Base-by-base conservation (phyloP, 2,113 vertebrate species). In the Thunnus maccoyii region DNA sequence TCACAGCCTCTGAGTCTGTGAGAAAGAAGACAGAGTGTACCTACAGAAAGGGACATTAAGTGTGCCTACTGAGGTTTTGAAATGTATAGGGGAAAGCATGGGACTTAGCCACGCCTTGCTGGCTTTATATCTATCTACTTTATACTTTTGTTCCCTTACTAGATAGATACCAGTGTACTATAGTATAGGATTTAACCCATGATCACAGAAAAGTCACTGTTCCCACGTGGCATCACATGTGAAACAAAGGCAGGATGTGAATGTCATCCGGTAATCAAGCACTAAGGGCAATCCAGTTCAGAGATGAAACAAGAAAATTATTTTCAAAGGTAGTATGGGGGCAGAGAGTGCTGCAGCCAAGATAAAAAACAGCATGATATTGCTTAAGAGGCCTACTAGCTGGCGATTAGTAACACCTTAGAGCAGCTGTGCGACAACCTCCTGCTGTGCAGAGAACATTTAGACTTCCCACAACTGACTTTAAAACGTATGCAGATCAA, bases 401-500 rank as follows among this genome's bases (percentile, higher is more conserved):
- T 69, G 60, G 68, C 20, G 11, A 80, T 72, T 80, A 61, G 54
- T 72, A 79, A 47, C n/a, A 71, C 50, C 65, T 41, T 22, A 0
- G 1, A 78, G 85, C 10, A 82, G 82, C 73, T 74, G 20, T 56
- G 32, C 2, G 36, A 84, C 70, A 55, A 60, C 30, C 68, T 36
- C 80, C 80, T 18, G 55, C 55, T 64, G 84, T n/a, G 80, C 20
- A 48, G 10, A 69, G 41, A 73, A 72, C 72, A 73, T 75, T 83
- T 63, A 65, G 51, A 65, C 10, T 84, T 83, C 63, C 52, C 48
- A 74, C 18, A 3, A 52, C 41, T 15, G 50, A 48, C 36, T 13
- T 20, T 63, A 63, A 71, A 73, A 79, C 58, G 64, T 50, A 82
- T 78, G 11, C 60, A 68, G 52, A 80, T 64, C 44, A 69, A 81